Conservation (phyloP, 1,140 invertebrate species). For the Gerris buenoi region DNA sequence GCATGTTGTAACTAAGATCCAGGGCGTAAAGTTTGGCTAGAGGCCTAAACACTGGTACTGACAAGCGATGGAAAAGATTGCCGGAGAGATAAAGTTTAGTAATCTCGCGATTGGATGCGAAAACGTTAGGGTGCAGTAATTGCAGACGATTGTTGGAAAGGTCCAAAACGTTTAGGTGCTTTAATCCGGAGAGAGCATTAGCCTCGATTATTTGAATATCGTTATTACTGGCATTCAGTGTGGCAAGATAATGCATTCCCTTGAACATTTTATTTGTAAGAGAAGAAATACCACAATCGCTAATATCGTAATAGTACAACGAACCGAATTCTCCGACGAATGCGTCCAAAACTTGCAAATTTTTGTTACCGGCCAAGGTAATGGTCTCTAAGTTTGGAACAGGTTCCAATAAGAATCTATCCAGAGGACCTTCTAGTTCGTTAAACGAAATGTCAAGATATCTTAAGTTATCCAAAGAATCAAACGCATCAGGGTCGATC, state of each 20-base stretch:
- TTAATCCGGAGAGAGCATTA: not conserved
- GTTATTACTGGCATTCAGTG: constrained; percentile 1
- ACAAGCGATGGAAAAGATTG: not conserved
- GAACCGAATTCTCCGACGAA: not conserved
- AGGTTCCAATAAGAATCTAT: not conserved
- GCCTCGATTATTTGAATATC: not conserved
- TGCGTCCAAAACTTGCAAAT: not conserved
- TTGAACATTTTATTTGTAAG: not conserved
- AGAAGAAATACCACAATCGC: not conserved
- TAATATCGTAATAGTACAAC: not conserved
- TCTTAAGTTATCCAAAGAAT: not conserved
- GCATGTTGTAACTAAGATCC: not conserved
- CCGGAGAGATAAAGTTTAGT: not conserved
- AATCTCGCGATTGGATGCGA: not conserved
- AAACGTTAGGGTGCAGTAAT: not conserved
- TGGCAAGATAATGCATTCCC: not conserved
- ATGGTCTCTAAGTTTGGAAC: not conserved
- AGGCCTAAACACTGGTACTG: not conserved
- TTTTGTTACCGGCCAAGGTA: not conserved
- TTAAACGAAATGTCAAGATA: not conserved
- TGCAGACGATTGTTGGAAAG: not conserved
- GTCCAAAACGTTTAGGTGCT: not conserved
- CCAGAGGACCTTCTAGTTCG: not conserved
- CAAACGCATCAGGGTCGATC: not conserved
- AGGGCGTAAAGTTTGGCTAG: not conserved